Base-by-base conservation (phyloP, 2,797 vertebrate species). In the Chromobotia macracanthus region DNA sequence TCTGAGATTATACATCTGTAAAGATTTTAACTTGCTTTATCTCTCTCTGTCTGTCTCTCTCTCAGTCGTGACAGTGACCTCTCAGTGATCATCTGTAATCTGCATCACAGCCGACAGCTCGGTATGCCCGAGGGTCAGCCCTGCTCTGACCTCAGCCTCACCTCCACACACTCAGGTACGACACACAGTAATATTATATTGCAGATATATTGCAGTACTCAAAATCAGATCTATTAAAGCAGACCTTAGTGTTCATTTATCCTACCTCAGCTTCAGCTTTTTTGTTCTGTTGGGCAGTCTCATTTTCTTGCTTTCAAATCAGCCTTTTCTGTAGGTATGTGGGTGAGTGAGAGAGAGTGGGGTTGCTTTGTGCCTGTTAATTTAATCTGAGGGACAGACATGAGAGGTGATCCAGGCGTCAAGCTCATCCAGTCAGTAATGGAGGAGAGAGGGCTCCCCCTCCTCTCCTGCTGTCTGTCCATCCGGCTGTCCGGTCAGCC, bases 61-160 rank as follows among this genome's bases (percentile, higher is more conserved):
- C 81, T 84, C 93, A 99, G 97, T 93, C 96, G 95, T 80, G 97
- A 98, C 92, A 94, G 92, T 88, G 95, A 95, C 88, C 95, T 98
- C 48, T 95, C 97, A 84, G 93, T 94, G 87, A 96, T 99, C 94
- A 94, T 99, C 92, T 96, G 96, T 92, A 98, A 92, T 86, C 93
- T 98, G 87, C 97, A 97, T 83, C 96, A 95, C 91, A 96, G 94
- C 88, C 94, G 95, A 87, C 97, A 95, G 88, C 96, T 96, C 94
- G 95, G 95, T 84, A 97, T 98, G 96, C 96, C 97, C 38, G 97
- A 99, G 92, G 94, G 90, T 88, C 96, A 95, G 91, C 93, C 93
- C 89, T 94, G 92, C 88, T 95, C 95, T 48, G 95, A 97, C 82
- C 94, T 95, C 93, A 94, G 92, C 92, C 86, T 93, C 65, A 92